Evolutionary conservation across 2,797 vertebrate species (phyloP), one percentile per base, ranked within the genome.

Genomic region (Petrocephalus sullivani): DNA sequence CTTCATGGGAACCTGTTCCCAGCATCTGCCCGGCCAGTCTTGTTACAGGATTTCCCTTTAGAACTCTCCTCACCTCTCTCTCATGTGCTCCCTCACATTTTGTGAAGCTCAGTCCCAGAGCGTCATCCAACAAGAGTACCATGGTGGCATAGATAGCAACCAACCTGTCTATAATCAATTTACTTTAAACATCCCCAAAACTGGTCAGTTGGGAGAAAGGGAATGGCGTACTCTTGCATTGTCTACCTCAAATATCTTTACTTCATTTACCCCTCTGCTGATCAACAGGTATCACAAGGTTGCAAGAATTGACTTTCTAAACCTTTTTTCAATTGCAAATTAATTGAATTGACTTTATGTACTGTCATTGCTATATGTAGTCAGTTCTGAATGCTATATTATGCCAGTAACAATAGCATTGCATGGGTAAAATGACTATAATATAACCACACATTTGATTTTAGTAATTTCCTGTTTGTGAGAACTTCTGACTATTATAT

Each of bases 221-320:
- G 94, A 94, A 94, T 95, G 95, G 94, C 94, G 95, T 94, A 95
- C 93, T 94, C 92, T 94, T 94, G 94, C 94, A 95, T 95, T 94
- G 95, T 96, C 96, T 96, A 96, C 96, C 96, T 96, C 96, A 96
- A 92, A 96, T 95, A 91, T 95, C 95, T 96, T 95, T 89, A 95
- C 95, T 94, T 94, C 92, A 94, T 95, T 94, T 92, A 56, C 91
- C 94, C 94, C 91, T 95, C 94, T 93, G 90, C 93, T 90, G 94
- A 95, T 95, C 95, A 92, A 95, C 96, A 95, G 95, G 95, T 96
- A 96, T 95, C 95, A 95, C 92, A 93, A 94, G 93, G 94, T 92
- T 93, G 93, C 92, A 93, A 92, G 93, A 91, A 94, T 95, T 58
- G 92, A 95, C 93, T 92, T 90, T 88, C 56, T 37, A 21, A 10